Evolutionary conservation across 2,888 invertebrate genomes (phyloP), one percentile per base, ranked within the genome.

Genomic region (Cerceris ruficornis): DNA sequence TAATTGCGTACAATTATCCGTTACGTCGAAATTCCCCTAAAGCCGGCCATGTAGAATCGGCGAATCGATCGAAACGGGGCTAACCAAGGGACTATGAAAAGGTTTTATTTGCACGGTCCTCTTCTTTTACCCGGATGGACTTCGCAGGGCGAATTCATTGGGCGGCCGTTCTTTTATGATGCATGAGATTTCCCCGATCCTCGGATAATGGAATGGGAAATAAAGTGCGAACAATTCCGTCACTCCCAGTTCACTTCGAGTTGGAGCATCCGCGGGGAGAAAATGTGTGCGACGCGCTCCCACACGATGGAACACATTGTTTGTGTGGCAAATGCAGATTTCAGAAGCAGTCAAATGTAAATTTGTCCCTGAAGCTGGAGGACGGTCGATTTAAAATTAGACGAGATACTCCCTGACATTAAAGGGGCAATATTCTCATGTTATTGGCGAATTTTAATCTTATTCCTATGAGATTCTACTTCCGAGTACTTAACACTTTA

Each of bases 171-270:
- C 84, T 78, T 84, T 84, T 84, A 85, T 78, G 76, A 84, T 81
- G 81, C 81, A 77, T 77, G 82, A 85, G 85, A 84, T 73, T 85
- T 81, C 75, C 68, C 50, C 75, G 78, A 81, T 76, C 64, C 78
- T 28, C 49, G 72, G 75, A 80, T 82, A 82, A 82, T 82, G 76
- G 75, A 82, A 85, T 75, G 80, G 80, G 74, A 70, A 84, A 82
- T 82, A 84, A 84, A 84, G 84, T 84, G 81, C 82, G 77, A 77
- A 82, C 77, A 72, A 84, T 84, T 82, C 77, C 84, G 82, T 77
- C 74, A 80, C 69, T 73, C 71, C 62, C 67, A 49, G 72, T 50
- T 75, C 75, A 67, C 72, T 58, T 61, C 66, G 61, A 60, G 70
- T 60, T 61, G 59, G 42, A 59, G 55, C 17, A 50, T 70, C 57